Conservation (phyloP, 2,113 vertebrate genomes). For the Nesospiza acunhae region DNA sequence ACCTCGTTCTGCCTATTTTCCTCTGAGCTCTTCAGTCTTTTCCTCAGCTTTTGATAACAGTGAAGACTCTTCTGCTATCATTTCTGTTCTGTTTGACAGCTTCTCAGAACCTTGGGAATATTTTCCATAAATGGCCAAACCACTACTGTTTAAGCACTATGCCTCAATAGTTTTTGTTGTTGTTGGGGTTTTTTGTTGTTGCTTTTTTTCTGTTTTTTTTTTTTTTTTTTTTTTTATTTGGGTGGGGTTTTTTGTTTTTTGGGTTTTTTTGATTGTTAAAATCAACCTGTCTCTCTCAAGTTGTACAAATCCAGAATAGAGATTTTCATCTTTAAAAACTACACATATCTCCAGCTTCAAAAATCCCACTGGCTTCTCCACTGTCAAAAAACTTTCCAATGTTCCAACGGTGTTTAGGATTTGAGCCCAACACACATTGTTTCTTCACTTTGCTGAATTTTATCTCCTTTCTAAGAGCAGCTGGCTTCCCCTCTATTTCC, state of each 20-base stretch:
- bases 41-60: not conserved
- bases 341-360: not conserved
- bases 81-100: not conserved
- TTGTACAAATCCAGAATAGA: not conserved
- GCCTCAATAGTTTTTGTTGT: not conserved
- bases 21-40: not conserved
- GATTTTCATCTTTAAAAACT: not conserved
- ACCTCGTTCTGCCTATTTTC: not conserved
- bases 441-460: not conserved
- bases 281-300: not conserved
- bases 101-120: not conserved
- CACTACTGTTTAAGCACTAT: not conserved
- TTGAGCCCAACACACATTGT: not conserved
- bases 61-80: not conserved
- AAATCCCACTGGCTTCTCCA: not conserved
- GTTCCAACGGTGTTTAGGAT: not conserved
- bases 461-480: not conserved
- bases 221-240: not conserved
- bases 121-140: not conserved
- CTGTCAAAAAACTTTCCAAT: not conserved
- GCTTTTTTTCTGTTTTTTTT: not conserved
- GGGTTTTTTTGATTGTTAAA: not conserved
- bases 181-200: not conserved
- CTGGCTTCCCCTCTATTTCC: not conserved
- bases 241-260: not conserved